These are phyloP conservation scores for Orchestes rusci DNA, from an alignment of 2,888 invertebrate genomes.

Conservation along the genomic window DNA sequence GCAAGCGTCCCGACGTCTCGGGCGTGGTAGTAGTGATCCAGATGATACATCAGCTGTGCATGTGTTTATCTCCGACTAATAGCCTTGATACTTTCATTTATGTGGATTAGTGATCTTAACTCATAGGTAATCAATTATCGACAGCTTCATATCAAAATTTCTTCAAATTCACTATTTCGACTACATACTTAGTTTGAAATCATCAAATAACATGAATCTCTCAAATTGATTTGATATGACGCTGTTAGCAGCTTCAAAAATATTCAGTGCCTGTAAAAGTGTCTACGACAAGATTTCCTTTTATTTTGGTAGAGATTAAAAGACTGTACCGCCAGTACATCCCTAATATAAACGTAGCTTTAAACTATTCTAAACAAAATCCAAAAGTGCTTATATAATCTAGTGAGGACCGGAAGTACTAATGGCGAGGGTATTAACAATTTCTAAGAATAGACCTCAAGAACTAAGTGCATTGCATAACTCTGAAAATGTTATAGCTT, in stretches of 20 bases:
- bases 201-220: too few relatives aligned
- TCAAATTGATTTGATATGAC: not conserved
- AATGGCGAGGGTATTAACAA: too few relatives aligned
- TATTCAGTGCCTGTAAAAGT: not conserved
- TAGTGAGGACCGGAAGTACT: too few relatives aligned
- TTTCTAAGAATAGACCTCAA: too few relatives aligned
- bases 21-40: conserved; percentile 44
- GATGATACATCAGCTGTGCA: conserved; percentile 40
- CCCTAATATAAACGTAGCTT: conserved; percentile 3
- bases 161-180: conserved; percentile 1
- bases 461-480: too few relatives aligned
- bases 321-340: conserved; percentile 23
- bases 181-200: not conserved
- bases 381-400: not conserved
- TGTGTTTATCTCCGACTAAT: conserved; percentile 30
- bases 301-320: conserved; percentile 23
- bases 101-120: conserved; percentile 19
- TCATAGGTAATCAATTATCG: conserved; percentile 8
- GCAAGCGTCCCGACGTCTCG: conserved; percentile 38
- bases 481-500: too few relatives aligned
- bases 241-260: not conserved
- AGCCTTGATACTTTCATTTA: conserved; percentile 20
- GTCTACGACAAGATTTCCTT: conserved; percentile 16
- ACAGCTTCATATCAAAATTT: conserved; percentile 8
- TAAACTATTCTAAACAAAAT: not conserved